Conservation (phyloP, 1,140 invertebrate genomes). For the Globodera ellingtonae region DNA sequence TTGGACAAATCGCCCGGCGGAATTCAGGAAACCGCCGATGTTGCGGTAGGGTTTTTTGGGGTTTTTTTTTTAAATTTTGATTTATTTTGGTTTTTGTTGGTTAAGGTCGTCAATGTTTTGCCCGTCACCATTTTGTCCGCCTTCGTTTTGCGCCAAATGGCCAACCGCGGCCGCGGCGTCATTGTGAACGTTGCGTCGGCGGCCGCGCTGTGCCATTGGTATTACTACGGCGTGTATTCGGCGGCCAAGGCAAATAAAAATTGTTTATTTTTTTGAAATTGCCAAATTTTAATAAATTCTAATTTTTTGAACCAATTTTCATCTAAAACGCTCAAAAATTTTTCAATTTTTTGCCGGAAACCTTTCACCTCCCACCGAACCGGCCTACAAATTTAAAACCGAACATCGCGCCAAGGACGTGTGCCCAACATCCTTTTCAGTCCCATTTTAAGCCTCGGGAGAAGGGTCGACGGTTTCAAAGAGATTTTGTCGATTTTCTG, state of each 20-base stretch:
- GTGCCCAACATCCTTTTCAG: too few species aligned
- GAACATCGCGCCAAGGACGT: too few species aligned
- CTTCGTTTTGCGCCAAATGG: constrained; percentile 43
- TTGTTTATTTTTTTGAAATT: neutral
- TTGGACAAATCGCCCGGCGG: constrained; percentile 35
- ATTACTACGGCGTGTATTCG: constrained; percentile 45
- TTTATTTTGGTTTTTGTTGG: neutral
- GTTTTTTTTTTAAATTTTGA: neutral
- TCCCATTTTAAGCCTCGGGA: too few species aligned
- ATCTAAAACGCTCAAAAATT: too few species aligned
- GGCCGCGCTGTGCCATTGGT: constrained; percentile 32
- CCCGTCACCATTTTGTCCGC: constrained; percentile 44
- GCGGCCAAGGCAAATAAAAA: constrained; percentile 39
- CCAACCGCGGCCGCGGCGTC: constrained; percentile 33
- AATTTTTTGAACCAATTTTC: too few species aligned
- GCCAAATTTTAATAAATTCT: too few species aligned
- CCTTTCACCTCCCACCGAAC: too few species aligned
- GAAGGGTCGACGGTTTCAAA: too few species aligned
- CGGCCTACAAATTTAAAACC: too few species aligned
- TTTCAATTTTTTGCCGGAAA: too few species aligned
- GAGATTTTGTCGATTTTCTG: too few species aligned
- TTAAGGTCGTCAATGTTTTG: constrained; percentile 34
- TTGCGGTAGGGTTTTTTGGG: constrained; percentile 12
- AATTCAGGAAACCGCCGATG: constrained; percentile 26
- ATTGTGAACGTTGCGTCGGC: constrained; percentile 44